These are phyloP conservation scores for Eulemur rufifrons DNA, from an alignment of 2,113 vertebrate genomes.

Conservation along the genomic window DNA sequence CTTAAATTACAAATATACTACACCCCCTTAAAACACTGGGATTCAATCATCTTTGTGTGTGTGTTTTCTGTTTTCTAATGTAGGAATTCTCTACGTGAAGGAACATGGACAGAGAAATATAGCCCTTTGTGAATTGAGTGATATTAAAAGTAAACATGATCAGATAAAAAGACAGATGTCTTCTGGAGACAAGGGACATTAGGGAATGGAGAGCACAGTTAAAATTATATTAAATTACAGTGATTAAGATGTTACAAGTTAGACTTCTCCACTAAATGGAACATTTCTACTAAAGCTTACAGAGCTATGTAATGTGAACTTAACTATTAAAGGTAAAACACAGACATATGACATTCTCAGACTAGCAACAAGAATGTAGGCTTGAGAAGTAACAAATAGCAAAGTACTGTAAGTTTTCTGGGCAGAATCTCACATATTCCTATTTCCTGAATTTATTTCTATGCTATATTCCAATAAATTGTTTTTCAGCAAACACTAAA, in stretches of 20 bases:
- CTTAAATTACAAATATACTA: constrained; percentile 13
- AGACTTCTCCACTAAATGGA: background rate
- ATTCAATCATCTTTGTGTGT: background rate
- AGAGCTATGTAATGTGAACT: background rate
- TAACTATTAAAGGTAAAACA: background rate
- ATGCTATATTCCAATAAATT: background rate
- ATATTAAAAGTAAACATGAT: constrained; percentile 35
- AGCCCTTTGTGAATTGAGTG: background rate
- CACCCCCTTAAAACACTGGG: background rate
- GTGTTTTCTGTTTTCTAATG: background rate
- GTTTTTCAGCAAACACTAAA: background rate
- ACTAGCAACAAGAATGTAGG: background rate
- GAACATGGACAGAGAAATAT: background rate
- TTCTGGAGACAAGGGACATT: background rate
- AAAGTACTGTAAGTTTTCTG: background rate
- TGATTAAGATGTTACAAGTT: background rate
- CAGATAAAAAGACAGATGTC: constrained; percentile 34
- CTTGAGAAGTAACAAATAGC: background rate
- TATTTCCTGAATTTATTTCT: background rate
- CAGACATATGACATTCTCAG: background rate
- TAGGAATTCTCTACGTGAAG: constrained; percentile 7
- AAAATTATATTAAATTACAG: constrained; percentile 12
- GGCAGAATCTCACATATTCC: background rate
- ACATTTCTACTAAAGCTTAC: background rate
- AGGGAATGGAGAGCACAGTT: background rate